A percentile compares a stretch with the other conserved stretches of the same genome.
These are phyloP conservation scores for Herminia tarsipennalis DNA, from an alignment of 2,888 invertebrate species.

Conservation along the genomic window DNA sequence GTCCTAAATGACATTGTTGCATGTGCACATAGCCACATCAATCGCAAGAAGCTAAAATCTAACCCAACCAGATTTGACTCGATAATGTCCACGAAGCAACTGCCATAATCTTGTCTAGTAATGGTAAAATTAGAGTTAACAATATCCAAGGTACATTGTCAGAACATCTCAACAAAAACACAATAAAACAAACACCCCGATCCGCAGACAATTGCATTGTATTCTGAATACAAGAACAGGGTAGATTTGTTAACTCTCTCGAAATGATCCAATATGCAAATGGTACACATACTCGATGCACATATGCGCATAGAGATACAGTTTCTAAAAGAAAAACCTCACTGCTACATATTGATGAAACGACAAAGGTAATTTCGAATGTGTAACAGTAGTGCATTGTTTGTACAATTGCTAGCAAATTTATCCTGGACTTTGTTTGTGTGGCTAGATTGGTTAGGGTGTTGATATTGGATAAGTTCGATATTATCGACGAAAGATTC, in stretches of 20 bases:
- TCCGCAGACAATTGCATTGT: conserved; percentile 19
- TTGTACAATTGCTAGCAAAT: background rate
- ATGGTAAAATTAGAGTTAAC: too few species aligned
- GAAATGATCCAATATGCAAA: conserved; percentile 62
- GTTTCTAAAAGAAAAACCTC: conserved; percentile 27
- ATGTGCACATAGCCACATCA: too few species aligned
- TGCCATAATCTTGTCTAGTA: too few species aligned
- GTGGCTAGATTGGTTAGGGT: too few species aligned
- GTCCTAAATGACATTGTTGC: too few species aligned
- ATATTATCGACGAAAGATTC: too few species aligned
- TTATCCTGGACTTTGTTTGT: too few species aligned
- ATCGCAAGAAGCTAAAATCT: too few species aligned
- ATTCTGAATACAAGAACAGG: conserved; percentile 41
- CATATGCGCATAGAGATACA: conserved; percentile 19
- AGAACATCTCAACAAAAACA: background rate
- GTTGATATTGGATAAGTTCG: too few species aligned
- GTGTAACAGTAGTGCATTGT: conserved; percentile 1
- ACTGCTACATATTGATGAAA: conserved; percentile 25
- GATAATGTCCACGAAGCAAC: too few species aligned
- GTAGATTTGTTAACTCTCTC: conserved; percentile 55
- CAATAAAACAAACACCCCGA: conserved; percentile 5
- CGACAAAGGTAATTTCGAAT: conserved; percentile 10
- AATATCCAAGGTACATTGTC: too few species aligned
- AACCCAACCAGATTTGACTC: too few species aligned
- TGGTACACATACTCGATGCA: conserved; percentile 34